These are phyloP conservation scores for Porites cylindrica DNA, from an alignment of 92 coral and sea anemone genomes.

Conservation along the genomic window DNA sequence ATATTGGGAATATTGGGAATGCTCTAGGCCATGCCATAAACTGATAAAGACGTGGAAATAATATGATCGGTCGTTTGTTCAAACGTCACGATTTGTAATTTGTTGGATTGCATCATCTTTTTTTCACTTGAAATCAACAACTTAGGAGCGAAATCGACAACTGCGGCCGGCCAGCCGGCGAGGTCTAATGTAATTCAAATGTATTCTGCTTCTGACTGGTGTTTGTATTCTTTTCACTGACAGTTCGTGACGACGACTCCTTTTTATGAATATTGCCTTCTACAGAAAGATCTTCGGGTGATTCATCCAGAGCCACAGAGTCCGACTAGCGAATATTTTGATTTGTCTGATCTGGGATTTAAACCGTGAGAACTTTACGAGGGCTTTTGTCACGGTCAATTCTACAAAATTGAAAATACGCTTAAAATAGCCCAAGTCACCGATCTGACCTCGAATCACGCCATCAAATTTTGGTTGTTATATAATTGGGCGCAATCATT, in stretches of 20 bases:
- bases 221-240: constrained; percentile 17
- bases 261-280: neutral
- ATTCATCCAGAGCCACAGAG: neutral
- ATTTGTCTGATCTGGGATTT: neutral
- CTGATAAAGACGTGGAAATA: too few species aligned
- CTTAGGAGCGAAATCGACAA: too few species aligned
- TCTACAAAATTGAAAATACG: constrained; percentile 4
- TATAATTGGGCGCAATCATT: constrained; percentile 1
- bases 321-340: neutral
- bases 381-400: constrained; percentile 9
- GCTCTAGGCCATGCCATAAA: too few species aligned
- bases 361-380: constrained; percentile 2
- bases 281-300: neutral
- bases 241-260: neutral
- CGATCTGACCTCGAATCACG: constrained; percentile 41
- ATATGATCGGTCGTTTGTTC: too few species aligned
- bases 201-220: constrained; percentile 21
- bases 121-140: too few species aligned
- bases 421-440: constrained; percentile 46
- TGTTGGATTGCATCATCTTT: too few species aligned
- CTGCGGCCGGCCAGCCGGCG: too few species aligned
- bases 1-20: too few species aligned
- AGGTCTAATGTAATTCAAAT: constrained; percentile 35
- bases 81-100: too few species aligned
- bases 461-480: constrained; percentile 7